Evolutionary conservation across 2,113 vertebrate genomes (phyloP), one percentile per base, ranked within the genome.

Genomic region (Microcebus murinus): DNA sequence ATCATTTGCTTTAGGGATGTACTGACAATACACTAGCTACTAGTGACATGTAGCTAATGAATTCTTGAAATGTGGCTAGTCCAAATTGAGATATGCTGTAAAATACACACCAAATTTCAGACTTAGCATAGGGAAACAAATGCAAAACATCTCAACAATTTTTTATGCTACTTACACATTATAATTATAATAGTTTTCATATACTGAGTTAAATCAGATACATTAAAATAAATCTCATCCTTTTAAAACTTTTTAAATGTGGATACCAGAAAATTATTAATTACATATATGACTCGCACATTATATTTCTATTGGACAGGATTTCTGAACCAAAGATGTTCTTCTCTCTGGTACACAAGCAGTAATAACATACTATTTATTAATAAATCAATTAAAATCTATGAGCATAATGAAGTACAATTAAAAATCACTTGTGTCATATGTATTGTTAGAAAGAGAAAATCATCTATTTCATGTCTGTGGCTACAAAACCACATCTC

Each of bases 311-410:
- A 52, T 2, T 50, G 1, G 67, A 81, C 23, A 91, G 42, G 29
- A 92, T 63, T 77, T 92, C 45, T 87, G 21, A 97, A 83, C 6
- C 39, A 94, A 86, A 50, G 6, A 74, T 80, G 17, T 95, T 52
- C 76, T 65, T 95, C 18, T 63, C 68, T 84, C 67, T 87, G 55
- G 8, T 61, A 87, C 1, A 84, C 10, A 79, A 70, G 20, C 17
- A 92, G 23, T 34, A 57, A 80, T 65, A 90, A 27, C 31, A 95
- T n/a, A 71, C 6, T 83, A 83, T 87, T 91, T 95, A 55, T 55
- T 55, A 55, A 18, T 55, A 90, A 94, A 86, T 59, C 42, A 95
- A 86, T 73, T 95, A 83, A 89, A 95, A 91, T 81, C 48, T 71
- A 74, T 45, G 42, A 79, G 50, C 59, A 85, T 57, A 15, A 96